Evolutionary conservation across 2,797 vertebrate genomes (phyloP), one percentile per base, ranked within the genome.

Genomic region (Kryptopterus vitreolus): DNA sequence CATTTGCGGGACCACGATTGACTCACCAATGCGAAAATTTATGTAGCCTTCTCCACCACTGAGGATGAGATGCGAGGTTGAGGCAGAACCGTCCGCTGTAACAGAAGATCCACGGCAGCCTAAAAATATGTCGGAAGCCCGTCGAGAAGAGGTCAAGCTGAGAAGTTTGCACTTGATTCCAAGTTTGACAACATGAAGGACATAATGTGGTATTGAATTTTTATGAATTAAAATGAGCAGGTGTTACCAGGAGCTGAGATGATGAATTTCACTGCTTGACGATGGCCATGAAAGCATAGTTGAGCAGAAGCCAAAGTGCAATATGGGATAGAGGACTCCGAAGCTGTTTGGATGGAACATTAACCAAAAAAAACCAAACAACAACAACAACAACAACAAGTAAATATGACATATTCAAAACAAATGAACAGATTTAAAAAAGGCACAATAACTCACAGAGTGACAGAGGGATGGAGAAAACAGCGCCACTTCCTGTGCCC

Each of bases 41-140:
- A 96, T 94, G 88, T 96, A 95, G 53, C 95, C 95, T 86, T 96
- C 95, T 76, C 95, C 95, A 84, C 95, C 95, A 79, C 95, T 95
- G 83, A 96, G 91, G 80, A 95, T 90, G 20, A 95, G 90, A 81
- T 92, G 92, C 87, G 92, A 87, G 63, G 88, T 83, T 80, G 89
- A 83, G 61, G 87, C 78, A 8, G 87, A 70, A 71, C 88, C 87
- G 69, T 89, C 90, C 43, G 70, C 20, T 72, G 85, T 62, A 35
- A 84, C 78, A 53, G 87, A 87, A 8, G 87, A 81, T 77, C 87
- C 90, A 86, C 92, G 84, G 86, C 94, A 94, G 61, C 90, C 94
- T 95, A 83, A 26, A 70, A 46, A 50, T 15, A 72, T 46, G 8
- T 22, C 2, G 16, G 68, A 8, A 70, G 2, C 0, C 78, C 20